A percentile compares a stretch with the other conserved stretches of the same genome.
Evolutionary conservation across 92 coral and sea anemone genomes (phyloP).

Genomic region (Ricordea florida): DNA sequence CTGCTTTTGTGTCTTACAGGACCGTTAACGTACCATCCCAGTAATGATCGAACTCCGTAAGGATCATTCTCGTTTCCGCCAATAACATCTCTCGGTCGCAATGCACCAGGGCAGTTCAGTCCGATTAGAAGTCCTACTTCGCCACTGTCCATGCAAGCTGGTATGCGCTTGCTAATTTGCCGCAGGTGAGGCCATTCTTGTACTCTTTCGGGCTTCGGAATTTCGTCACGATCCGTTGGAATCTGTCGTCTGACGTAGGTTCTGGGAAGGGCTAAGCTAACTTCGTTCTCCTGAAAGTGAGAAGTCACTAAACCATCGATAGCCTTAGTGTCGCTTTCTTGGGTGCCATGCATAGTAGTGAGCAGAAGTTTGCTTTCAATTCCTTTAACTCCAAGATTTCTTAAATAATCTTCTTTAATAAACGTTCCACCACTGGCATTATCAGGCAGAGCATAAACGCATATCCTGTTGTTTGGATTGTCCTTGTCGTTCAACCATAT

Average conservation of each 20-base stretch:
- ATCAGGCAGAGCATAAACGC: slow-evolving; percentile 67
- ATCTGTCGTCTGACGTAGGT: too few relatives aligned
- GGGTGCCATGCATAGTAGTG: too few relatives aligned
- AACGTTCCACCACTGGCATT: slow-evolving; percentile 70
- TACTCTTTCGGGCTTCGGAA: slow-evolving; percentile 16
- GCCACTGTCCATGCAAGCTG: slow-evolving; percentile 40
- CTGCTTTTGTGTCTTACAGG: slow-evolving; percentile 21
- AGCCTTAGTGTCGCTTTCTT: too few relatives aligned
- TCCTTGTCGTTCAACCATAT: slow-evolving; percentile 50
- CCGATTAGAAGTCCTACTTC: slow-evolving; percentile 58
- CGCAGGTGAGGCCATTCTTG: slow-evolving; percentile 39
- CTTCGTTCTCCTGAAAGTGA: too few relatives aligned
- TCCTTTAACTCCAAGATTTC: too few relatives aligned
- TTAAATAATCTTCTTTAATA: too few relatives aligned
- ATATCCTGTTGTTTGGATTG: slow-evolving; percentile 17
- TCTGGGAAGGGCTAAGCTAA: too few relatives aligned
- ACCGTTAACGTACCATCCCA: slow-evolving; percentile 59
- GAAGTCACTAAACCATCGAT: too few relatives aligned
- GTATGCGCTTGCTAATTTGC: slow-evolving; percentile 9
- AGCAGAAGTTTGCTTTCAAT: too few relatives aligned
- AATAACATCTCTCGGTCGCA: slow-evolving; percentile 53
- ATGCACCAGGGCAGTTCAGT: slow-evolving; percentile 52
- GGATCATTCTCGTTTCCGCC: slow-evolving; percentile 43
- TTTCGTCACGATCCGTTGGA: too few relatives aligned
- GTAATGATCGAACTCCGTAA: slow-evolving; percentile 47